Evolutionary conservation across 2,888 invertebrate species (phyloP).

Genomic region (Andrena bicolor): DNA sequence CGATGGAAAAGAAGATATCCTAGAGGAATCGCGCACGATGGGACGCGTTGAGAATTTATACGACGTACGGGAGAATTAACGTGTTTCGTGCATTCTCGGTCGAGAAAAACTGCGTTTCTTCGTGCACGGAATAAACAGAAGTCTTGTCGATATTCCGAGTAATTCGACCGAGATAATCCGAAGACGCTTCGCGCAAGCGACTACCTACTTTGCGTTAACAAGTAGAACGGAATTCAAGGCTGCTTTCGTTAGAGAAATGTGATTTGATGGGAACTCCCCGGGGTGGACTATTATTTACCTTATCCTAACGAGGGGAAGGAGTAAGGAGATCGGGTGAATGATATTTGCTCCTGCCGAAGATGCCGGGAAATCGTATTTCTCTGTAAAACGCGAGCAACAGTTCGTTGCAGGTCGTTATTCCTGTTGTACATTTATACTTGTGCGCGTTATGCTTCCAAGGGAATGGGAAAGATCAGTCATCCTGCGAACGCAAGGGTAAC

Average conservation of each 20-base stretch:
- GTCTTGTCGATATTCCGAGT: background rate
- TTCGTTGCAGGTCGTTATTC: background rate
- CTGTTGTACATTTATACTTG: background rate
- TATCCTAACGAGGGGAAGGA: slow-evolving; percentile 14
- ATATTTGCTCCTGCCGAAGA: slow-evolving; percentile 5
- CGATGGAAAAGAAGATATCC: background rate
- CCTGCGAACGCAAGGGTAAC: too few species aligned
- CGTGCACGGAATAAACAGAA: background rate
- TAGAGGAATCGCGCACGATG: background rate
- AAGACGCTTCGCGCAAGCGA: background rate
- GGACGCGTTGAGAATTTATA: background rate
- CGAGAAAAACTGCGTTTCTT: background rate
- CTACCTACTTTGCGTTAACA: slow-evolving; percentile 28
- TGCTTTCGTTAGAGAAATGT: slow-evolving; percentile 7
- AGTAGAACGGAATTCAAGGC: slow-evolving; percentile 15
- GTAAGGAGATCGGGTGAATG: background rate
- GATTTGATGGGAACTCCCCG: slow-evolving; percentile 14
- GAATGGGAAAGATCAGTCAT: too few species aligned
- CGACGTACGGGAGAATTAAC: background rate
- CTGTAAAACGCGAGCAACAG: background rate
- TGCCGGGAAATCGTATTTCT: background rate
- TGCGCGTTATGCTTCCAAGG: too few species aligned
- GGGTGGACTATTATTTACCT: slow-evolving; percentile 37
- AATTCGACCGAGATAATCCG: slow-evolving; percentile 36
- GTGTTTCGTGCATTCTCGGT: slow-evolving; percentile 7